These are phyloP conservation scores for Silurus lanzhouensis DNA, from an alignment of 2,797 vertebrate genomes.

Conservation along the genomic window DNA sequence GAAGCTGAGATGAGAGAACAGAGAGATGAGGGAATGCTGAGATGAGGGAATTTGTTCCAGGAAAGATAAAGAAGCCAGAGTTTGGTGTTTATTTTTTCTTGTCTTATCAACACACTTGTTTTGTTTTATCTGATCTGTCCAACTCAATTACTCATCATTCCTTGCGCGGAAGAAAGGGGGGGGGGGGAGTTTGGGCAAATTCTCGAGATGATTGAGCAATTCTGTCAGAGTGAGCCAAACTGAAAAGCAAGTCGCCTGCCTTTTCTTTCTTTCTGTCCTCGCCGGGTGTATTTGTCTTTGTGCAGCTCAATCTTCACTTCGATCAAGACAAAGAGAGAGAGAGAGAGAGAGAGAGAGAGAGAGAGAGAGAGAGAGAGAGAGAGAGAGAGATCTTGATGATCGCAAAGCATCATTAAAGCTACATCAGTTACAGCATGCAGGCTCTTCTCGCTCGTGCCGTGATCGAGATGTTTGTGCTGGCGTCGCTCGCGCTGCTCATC, in stretches of 20 bases:
- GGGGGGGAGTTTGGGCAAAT: background rate
- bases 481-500: slow-evolving; percentile 14
- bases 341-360: background rate
- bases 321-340: no score
- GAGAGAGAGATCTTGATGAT: background rate
- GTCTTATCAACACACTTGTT: background rate
- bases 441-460: slow-evolving; percentile 23
- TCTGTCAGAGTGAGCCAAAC: background rate
- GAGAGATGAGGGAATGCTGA: background rate
- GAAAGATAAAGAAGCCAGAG: background rate
- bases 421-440: background rate
- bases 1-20: background rate
- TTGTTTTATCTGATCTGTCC: background rate
- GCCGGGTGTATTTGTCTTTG: background rate
- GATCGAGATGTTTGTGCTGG: slow-evolving; percentile 30
- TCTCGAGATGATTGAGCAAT: slow-evolving; percentile 36
- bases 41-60: background rate
- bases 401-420: background rate
- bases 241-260: background rate
- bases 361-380: no score
- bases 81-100: background rate
- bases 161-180: background rate
- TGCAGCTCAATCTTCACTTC: background rate
- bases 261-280: background rate
- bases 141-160: background rate